A percentile compares a stretch with the other conserved stretches of the same genome.
Conservation (phyloP, 2,888 invertebrate genomes). For the Coremacera marginata region DNA sequence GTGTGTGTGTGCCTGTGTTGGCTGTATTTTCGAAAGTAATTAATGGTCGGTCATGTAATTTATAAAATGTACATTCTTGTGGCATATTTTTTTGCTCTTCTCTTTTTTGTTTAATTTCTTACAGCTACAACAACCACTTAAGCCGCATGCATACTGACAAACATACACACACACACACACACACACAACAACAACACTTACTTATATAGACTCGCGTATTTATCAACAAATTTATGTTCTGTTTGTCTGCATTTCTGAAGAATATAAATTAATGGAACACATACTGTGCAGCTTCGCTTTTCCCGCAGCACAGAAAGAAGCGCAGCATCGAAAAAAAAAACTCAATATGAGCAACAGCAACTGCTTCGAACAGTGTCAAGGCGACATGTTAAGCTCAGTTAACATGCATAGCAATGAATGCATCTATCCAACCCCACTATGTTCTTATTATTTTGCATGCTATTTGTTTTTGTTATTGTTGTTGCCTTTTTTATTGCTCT, state of each 20-base stretch:
- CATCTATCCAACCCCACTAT: not conserved
- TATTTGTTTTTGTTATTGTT: not conserved
- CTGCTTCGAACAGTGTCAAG: not conserved
- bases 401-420: conserved; percentile 15
- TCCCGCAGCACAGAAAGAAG: not conserved
- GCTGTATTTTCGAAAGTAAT: conserved; percentile 4
- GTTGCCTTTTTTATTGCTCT: not conserved
- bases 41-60: conserved; percentile 28
- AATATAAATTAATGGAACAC: conserved; percentile 23
- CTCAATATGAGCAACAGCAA: not conserved
- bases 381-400: conserved; percentile 7
- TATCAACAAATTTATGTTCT: not conserved
- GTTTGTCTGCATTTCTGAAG: conserved; percentile 6
- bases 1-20: not conserved
- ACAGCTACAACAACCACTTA: not conserved
- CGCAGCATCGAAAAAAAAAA: not conserved
- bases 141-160: not conserved
- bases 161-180: conserved; percentile 4
- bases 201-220: not conserved
- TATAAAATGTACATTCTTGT: conserved; percentile 15
- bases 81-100: not conserved
- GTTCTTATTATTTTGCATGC: not conserved
- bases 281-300: not conserved
- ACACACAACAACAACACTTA: not conserved
- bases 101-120: not conserved